A percentile compares a stretch with the other conserved stretches of the same genome.
phyloP scores from a whole-genome alignment of 1,140 invertebrate species.

The Trachelipus rathkii region DNA sequence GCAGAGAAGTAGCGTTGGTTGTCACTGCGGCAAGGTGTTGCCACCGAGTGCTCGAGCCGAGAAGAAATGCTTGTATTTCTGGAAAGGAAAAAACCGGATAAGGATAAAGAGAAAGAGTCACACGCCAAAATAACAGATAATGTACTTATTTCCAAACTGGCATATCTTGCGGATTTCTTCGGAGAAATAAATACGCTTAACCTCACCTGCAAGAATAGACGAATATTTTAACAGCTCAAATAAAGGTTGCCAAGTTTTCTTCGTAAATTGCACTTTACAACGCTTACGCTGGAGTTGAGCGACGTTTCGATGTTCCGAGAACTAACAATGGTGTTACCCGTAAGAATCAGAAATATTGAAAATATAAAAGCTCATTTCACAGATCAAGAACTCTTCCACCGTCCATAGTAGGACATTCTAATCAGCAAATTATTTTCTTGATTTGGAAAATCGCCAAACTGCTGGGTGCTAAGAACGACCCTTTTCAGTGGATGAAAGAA shows the following conservation, averaged over 20 bases:
- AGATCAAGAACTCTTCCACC: too few relatives aligned
- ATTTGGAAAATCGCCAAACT: too few relatives aligned
- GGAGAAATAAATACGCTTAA: not conserved
- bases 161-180: not conserved
- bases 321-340: too few relatives aligned
- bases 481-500: too few relatives aligned
- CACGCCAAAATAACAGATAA: not conserved
- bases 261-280: too few relatives aligned
- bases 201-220: not conserved
- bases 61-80: not conserved
- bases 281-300: too few relatives aligned
- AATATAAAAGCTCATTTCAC: too few relatives aligned
- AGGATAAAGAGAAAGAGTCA: not conserved
- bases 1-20: constrained; percentile 23
- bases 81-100: not conserved
- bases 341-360: too few relatives aligned
- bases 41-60: not conserved
- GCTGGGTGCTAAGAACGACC: too few relatives aligned
- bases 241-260: not conserved
- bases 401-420: too few relatives aligned
- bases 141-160: not conserved
- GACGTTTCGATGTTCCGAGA: too few relatives aligned
- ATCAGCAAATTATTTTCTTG: too few relatives aligned
- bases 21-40: constrained; percentile 5
- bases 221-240: not conserved